phyloP scores from a whole-genome alignment of 2,113 vertebrate species.

The Sturnira hondurensis region DNA sequence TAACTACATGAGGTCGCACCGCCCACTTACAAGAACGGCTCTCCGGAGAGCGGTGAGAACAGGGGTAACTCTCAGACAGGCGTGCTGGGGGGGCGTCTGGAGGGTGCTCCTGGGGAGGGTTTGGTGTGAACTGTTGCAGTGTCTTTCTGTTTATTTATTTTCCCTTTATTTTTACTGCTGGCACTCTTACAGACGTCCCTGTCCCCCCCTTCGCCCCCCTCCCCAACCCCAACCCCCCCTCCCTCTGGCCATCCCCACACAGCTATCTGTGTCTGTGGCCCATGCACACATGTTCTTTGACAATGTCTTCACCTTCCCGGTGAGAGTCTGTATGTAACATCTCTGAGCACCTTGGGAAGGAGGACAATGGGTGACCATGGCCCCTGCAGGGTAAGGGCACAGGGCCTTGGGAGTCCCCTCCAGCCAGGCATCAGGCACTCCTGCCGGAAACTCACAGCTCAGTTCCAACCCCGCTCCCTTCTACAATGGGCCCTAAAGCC shows the following conservation, averaged over 20 bases:
- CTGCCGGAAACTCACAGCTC: background rate
- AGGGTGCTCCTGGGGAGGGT: fast-evolving
- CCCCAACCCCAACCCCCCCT: too few relatives aligned
- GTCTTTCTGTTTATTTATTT: too few relatives aligned
- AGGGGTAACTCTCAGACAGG: background rate
- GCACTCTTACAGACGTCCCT: too few relatives aligned
- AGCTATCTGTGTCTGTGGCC: too few relatives aligned
- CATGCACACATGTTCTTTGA: too few relatives aligned
- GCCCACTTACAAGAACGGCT: background rate
- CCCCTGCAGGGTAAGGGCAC: background rate
- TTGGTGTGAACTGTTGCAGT: too few relatives aligned
- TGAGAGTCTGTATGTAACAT: too few relatives aligned
- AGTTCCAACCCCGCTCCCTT: background rate
- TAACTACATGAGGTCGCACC: background rate
- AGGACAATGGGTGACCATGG: too few relatives aligned
- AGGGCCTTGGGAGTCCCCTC: background rate
- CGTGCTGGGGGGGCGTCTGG: fast-evolving
- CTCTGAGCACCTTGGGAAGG: fast-evolving
- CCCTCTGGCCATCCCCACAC: too few relatives aligned
- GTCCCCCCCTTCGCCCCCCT: too few relatives aligned
- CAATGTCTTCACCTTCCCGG: too few relatives aligned
- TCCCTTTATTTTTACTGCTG: too few relatives aligned
- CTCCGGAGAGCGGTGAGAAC: background rate
- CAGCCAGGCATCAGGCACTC: background rate
- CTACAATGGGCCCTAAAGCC: background rate